A percentile compares a stretch with the other conserved stretches of the same genome.
Conservation (phyloP, 2,113 vertebrate genomes). For the Sprattus sprattus region DNA sequence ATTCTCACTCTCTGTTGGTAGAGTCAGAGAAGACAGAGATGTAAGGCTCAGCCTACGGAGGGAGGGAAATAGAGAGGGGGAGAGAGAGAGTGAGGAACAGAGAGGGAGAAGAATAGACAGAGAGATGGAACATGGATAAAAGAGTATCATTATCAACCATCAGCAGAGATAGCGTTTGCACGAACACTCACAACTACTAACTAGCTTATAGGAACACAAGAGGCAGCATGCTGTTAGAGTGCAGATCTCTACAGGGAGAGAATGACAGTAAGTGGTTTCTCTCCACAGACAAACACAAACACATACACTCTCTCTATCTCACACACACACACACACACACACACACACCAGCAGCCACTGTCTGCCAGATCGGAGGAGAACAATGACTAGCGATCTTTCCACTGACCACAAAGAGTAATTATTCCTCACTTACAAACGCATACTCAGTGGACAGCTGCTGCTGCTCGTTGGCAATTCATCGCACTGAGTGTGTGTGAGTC, state of each 20-base stretch:
- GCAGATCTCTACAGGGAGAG: neutral
- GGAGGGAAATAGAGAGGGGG: neutral
- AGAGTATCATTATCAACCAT: neutral
- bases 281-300: neutral
- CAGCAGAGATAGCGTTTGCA: neutral
- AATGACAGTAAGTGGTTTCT: neutral
- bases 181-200: neutral
- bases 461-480: neutral
- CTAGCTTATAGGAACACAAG: neutral
- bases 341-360: neutral
- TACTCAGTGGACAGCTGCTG: neutral
- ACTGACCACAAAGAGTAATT: constrained; percentile 6
- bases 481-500: neutral
- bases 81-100: neutral
- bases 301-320: too few relatives aligned
- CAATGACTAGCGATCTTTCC: neutral
- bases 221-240: neutral
- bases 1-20: neutral
- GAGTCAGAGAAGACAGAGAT: neutral
- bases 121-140: neutral
- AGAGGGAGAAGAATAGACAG: neutral
- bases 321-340: constrained; percentile 5
- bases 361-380: neutral
- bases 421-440: neutral
- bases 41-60: neutral